phyloP scores from a whole-genome alignment of 2,888 invertebrate genomes.

The Drosophila kuntzei region DNA sequence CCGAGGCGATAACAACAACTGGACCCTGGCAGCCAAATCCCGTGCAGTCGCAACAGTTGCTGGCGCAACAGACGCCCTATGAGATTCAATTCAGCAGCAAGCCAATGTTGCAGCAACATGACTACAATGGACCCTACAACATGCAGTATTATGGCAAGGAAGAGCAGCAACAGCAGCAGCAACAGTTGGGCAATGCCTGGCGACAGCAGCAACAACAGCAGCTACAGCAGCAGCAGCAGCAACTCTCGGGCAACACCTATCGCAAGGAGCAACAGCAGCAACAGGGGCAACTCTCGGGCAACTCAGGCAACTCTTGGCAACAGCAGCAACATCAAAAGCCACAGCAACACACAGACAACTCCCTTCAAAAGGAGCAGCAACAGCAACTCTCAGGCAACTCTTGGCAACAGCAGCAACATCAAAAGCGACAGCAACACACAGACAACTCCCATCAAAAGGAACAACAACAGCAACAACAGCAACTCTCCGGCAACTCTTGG shows the following conservation, averaged over 20 bases:
- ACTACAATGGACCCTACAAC: constrained; percentile 51
- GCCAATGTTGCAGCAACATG: constrained; percentile 22
- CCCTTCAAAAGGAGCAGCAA: constrained; percentile 12
- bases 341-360: constrained; percentile 2
- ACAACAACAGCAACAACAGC: constrained; percentile 14
- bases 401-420: constrained; percentile 11
- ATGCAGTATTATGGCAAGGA: constrained; percentile 48
- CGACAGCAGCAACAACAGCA: constrained; percentile 17
- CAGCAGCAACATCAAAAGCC: constrained; percentile 22
- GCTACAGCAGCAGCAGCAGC: constrained; percentile 10
- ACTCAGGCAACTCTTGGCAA: background rate
- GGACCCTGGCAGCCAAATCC: constrained; percentile 54
- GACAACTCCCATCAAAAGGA: constrained; percentile 9
- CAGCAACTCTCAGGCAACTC: constrained; percentile 14
- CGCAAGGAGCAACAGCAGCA: constrained; percentile 14
- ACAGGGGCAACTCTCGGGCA: background rate
- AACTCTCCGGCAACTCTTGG: constrained; percentile 11
- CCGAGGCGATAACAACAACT: constrained; percentile 39
- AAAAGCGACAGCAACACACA: background rate
- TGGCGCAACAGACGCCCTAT: constrained; percentile 22
- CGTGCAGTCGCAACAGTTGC: background rate
- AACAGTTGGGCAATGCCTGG: constrained; percentile 9
- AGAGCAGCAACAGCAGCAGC: constrained; percentile 15
- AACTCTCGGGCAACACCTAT: constrained; percentile 1
- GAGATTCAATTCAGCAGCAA: constrained; percentile 30